Evolutionary conservation across 2,113 vertebrate species (phyloP), one percentile per base, ranked within the genome.

Genomic region (Clarias macrocephalus): DNA sequence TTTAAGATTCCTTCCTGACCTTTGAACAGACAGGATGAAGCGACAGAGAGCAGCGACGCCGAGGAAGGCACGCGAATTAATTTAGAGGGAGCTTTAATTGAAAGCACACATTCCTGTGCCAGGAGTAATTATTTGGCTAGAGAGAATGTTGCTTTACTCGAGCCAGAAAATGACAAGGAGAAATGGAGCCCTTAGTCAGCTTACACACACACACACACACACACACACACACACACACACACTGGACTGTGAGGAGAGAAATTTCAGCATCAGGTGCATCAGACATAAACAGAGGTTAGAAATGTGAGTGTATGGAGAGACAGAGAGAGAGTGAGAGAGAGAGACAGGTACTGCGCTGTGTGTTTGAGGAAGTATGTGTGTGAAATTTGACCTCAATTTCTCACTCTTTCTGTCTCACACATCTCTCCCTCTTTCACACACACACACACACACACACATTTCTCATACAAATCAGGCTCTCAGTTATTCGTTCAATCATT

Each of bases 201-300:
- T 70, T 52, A 93, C 92, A 86, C 90, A 94, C 92, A 94, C 90
- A 91, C 84, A 87, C 86, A 90, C 89, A 87, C 70, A 73, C 33
- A 28, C 30, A 72, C 68, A 72, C 68, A 72, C 68, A 72, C 68
- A 72, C 30, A 72, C 65, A 68, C 65, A 68, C n/a, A 70, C 25
- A 84, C 33, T 11, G 16, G 70, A 37, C 70, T 48, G 25, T 30
- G 75, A 85, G 25, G 5, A 54, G n/a, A 30, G 37, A 85, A 30
- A 65, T 79, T 59, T 81, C 33, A 60, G 79, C 52, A 70, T 86
- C 33, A 72, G 60, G 54, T 82, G 56, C 23, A 30, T 57, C 79
- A 60, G 19, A 86, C 30, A 86, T 75, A 79, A 54, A 79, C 66
- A 72, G 68, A 84, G 83, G 83, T 59, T 42, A 33, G 62, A 83